phyloP scores from a whole-genome alignment of 2,113 vertebrate species.

The Andinoacara biseriatus region DNA sequence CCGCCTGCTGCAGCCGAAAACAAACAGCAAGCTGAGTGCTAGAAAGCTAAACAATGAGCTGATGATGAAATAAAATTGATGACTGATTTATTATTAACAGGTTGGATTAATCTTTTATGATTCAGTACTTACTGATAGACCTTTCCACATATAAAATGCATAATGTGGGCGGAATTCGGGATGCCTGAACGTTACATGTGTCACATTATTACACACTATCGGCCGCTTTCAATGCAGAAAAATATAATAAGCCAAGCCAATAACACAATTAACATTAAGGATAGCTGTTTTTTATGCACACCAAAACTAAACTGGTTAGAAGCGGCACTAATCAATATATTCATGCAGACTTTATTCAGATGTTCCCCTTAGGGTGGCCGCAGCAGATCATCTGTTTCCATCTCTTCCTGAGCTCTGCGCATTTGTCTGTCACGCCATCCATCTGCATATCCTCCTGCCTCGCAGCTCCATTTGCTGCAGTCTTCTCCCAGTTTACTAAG shows the following conservation, averaged over 20 bases:
- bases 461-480: not conserved
- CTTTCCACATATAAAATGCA: slow-evolving; percentile 4
- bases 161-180: not conserved
- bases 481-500: not conserved
- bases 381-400: not conserved
- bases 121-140: not conserved
- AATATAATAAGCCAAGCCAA: not conserved
- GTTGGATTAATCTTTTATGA: slow-evolving; percentile 14
- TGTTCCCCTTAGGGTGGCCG: not conserved
- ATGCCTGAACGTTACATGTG: not conserved
- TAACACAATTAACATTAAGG: not conserved
- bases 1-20: not conserved
- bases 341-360: not conserved
- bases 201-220: not conserved
- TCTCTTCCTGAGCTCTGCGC: not conserved
- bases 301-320: not conserved
- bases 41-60: slow-evolving; percentile 5
- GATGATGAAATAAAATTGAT: slow-evolving; percentile 10
- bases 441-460: not conserved
- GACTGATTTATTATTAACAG: not conserved
- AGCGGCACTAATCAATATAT: not conserved
- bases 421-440: not conserved
- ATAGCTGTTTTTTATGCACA: not conserved
- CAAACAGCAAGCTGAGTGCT: not conserved
- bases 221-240: not conserved